Base-by-base conservation (phyloP, 2,888 invertebrate genomes). In the Tenthredo mesomela region DNA sequence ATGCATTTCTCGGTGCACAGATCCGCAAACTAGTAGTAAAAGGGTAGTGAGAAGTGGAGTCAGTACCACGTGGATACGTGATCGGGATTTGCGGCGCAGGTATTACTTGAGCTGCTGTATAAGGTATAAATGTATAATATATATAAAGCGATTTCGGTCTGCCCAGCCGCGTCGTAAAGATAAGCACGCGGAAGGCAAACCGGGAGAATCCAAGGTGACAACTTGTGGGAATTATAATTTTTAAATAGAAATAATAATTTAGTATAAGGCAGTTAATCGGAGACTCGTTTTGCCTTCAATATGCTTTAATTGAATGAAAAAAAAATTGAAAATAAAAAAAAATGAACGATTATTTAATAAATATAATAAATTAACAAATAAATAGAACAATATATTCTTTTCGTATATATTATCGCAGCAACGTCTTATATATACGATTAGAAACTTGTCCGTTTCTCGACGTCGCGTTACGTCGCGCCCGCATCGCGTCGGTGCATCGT, bases 151-250 rank as follows among this genome's bases (percentile, higher is more conserved):
- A 86, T 86, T 87, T 85, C 86, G 84, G 82, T 75, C 67, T 84
- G 61, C 82, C 25, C 61, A 65, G 86, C 61, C 85, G 85, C 73
- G 86, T 61, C 85, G 85, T 86, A 86, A 86, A 87, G 87, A 87
- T 86, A 87, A 87, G 84, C 33, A 75, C 75, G 47, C 75, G 43
- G 47, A 75, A 75, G 47, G 43, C 43, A 70, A 37, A 70, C 70
- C 29, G 10, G 50, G 73, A 83, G 58, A 77, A 86, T 85, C n/a
- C 73, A 65, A 67, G 47, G 54, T 77, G 80, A 40, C 67, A 84
- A 84, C 70, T 71, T 50, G 77, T 84, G 78, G 37, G 84, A 70
- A 83, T 47, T 71, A 85, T 83, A 83, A 58, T n/a, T 70, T 82
- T 50, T 2, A 61, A 25, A 61, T 61, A 7, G 3, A 61, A 61